A percentile compares a stretch with the other conserved stretches of the same genome.
phyloP scores from a whole-genome alignment of 2,888 invertebrate species.

The Meiosimyza platycephala region DNA sequence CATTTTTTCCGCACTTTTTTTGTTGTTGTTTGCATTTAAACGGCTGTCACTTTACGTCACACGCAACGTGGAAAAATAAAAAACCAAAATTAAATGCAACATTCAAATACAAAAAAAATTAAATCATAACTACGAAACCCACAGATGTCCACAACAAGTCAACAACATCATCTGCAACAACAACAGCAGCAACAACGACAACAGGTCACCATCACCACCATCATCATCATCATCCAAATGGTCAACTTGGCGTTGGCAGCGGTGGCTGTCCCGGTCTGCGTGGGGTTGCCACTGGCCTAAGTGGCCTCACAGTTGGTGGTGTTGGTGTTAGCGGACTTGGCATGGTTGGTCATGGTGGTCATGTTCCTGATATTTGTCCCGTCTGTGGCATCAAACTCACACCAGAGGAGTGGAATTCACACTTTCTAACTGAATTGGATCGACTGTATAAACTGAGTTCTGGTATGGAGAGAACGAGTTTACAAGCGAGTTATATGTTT shows the following conservation, averaged over 20 bases:
- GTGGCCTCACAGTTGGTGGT: constrained; percentile 50
- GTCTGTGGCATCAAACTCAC: constrained; percentile 77
- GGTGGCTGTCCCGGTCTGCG: constrained; percentile 49
- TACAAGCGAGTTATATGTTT: constrained; percentile 66
- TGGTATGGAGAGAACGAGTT: constrained; percentile 66
- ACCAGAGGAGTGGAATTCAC: constrained; percentile 75
- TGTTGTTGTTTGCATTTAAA: neutral
- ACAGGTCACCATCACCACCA: constrained; percentile 49
- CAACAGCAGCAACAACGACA: constrained; percentile 50
- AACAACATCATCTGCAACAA: constrained; percentile 46
- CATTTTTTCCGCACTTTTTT: constrained; percentile 25
- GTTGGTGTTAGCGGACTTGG: constrained; percentile 47
- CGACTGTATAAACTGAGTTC: constrained; percentile 73
- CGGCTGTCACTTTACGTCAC: neutral
- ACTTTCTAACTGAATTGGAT: constrained; percentile 78
- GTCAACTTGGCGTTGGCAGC: neutral
- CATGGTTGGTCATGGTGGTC: constrained; percentile 47
- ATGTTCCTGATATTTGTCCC: constrained; percentile 71
- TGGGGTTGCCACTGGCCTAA: constrained; percentile 47
- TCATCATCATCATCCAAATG: constrained; percentile 40
- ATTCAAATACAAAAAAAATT: constrained; percentile 27
- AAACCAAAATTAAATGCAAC: neutral
- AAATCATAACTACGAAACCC: constrained; percentile 35
- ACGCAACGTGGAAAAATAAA: no score
- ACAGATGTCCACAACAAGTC: constrained; percentile 50